phyloP scores from a whole-genome alignment of 2,113 vertebrate species.

The Trematomus loennbergii region DNA sequence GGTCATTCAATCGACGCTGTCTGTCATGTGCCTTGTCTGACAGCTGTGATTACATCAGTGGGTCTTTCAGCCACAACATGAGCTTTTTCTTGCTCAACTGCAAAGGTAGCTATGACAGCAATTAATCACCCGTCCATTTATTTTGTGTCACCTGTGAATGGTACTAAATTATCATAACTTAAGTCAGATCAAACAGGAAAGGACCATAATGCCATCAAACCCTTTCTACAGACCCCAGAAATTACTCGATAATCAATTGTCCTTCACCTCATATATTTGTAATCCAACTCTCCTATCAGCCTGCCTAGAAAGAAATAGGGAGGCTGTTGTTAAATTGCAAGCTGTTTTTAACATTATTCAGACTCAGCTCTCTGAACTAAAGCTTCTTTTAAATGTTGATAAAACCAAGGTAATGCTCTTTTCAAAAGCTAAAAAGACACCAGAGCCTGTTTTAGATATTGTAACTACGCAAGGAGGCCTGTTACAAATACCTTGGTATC shows the following conservation, averaged over 20 bases:
- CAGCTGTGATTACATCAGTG: conserved; percentile 91
- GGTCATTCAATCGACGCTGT: conserved; percentile 92
- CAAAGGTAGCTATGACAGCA: conserved; percentile 83
- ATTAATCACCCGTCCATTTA: background rate
- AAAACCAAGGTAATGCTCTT: no score
- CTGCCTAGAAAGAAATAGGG: background rate
- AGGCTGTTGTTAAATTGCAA: no score
- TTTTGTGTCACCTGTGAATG: conserved; percentile 11
- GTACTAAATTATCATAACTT: background rate
- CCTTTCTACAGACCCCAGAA: conserved; percentile 9
- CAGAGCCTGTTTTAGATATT: no score
- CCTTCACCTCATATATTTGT: conserved; percentile 34
- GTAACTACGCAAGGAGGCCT: no score
- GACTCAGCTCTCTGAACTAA: no score
- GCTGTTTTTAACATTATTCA: no score
- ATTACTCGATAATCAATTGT: background rate
- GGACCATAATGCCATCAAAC: background rate
- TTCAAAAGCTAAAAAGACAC: no score
- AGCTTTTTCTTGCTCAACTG: conserved; percentile 92
- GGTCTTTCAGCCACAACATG: conserved; percentile 90
- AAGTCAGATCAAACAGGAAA: background rate
- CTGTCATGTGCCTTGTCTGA: conserved; percentile 91
- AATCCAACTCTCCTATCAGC: conserved; percentile 16
- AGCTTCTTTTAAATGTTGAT: no score
- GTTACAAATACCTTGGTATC: no score